Percentiles rank a stretch among this genome's conserved stretches.
phyloP scores from a whole-genome alignment of 2,888 invertebrate species.

The Leistus spinibarbis region DNA sequence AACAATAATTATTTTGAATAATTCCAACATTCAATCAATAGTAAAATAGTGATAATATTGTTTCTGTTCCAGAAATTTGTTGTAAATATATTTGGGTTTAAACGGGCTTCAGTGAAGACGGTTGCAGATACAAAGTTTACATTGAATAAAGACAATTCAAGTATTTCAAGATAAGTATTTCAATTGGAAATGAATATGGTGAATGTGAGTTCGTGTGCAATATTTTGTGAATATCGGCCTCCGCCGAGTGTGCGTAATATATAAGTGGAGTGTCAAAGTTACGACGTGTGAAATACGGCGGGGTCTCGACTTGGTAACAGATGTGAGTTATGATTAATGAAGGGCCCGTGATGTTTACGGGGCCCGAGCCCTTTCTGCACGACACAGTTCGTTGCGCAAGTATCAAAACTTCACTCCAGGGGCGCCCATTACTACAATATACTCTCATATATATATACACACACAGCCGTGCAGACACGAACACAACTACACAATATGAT shows the following conservation, averaged over 20 bases:
- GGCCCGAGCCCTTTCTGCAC: conserved; percentile 51
- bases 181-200: neutral
- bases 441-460: neutral
- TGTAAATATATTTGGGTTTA: too few relatives aligned
- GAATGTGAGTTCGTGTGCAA: neutral
- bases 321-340: conserved; percentile 56
- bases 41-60: too few relatives aligned
- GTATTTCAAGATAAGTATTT: too few relatives aligned
- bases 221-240: neutral
- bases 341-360: conserved; percentile 47
- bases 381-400: conserved; percentile 56
- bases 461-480: neutral
- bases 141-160: too few relatives aligned
- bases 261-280: neutral
- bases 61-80: too few relatives aligned
- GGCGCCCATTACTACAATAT: conserved; percentile 36
- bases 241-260: conserved; percentile 1
- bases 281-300: conserved; percentile 24
- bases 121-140: too few relatives aligned
- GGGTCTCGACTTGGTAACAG: conserved; percentile 23
- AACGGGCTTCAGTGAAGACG: too few relatives aligned
- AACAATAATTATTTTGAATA: too few relatives aligned
- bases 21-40: too few relatives aligned
- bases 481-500: neutral
- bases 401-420: conserved; percentile 57